These are phyloP conservation scores for Marasmarcha lunaedactyla DNA, from an alignment of 2,888 invertebrate genomes.

Conservation along the genomic window DNA sequence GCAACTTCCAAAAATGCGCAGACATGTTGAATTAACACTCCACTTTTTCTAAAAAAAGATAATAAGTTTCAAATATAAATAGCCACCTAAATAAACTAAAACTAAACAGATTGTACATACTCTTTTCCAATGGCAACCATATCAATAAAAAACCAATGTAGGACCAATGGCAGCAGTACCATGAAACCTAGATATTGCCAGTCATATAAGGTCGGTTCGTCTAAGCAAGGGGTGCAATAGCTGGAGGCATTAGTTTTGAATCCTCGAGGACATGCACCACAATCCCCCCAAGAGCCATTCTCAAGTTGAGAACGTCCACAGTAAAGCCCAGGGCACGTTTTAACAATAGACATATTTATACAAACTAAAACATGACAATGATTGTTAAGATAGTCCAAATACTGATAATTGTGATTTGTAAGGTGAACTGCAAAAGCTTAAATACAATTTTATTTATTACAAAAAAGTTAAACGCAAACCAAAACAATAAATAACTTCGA, in stretches of 20 bases:
- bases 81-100: background rate
- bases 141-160: constrained; percentile 95
- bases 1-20: constrained; percentile 87
- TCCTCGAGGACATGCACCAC: constrained; percentile 90
- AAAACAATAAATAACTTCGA: too few species aligned
- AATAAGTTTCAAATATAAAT: too few species aligned
- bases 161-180: constrained; percentile 86
- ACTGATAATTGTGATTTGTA: too few species aligned
- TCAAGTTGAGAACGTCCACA: constrained; percentile 79
- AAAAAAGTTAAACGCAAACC: too few species aligned
- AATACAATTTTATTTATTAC: too few species aligned
- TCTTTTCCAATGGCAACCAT: constrained; percentile 79
- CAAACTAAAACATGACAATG: too few species aligned
- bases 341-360: constrained; percentile 49
- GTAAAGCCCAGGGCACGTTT: constrained; percentile 83
- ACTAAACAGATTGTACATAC: constrained; percentile 40
- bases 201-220: constrained; percentile 85
- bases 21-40: constrained; percentile 80
- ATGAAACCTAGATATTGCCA: constrained; percentile 96
- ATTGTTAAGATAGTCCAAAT: too few species aligned
- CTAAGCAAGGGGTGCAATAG: constrained; percentile 81
- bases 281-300: constrained; percentile 80
- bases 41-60: constrained; percentile 74
- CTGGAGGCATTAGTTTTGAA: constrained; percentile 79
- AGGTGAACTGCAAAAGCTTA: too few species aligned